Evolutionary conservation across 2,797 vertebrate species (phyloP).

Genomic region (Hypotaenidia philippensis): DNA sequence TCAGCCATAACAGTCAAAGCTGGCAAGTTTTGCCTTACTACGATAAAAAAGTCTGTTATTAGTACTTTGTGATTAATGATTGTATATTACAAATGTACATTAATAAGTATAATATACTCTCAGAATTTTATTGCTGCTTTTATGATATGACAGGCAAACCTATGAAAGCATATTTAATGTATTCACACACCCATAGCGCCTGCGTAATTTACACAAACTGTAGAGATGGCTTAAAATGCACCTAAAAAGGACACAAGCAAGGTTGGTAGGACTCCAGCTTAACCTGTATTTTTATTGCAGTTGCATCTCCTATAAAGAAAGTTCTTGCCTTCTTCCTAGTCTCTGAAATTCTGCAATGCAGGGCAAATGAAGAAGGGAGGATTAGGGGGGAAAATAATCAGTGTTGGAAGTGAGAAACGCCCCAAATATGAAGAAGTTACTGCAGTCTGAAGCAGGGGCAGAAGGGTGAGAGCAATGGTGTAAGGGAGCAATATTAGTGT

Average conservation of each 20-base stretch:
- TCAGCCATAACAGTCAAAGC: conserved; percentile 74
- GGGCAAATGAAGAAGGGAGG: not conserved
- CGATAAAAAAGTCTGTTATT: conserved; percentile 76
- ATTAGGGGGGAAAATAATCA: rapidly evolving
- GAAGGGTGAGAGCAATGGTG: not conserved
- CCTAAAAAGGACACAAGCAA: not conserved
- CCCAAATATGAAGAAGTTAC: not conserved
- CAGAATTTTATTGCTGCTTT: conserved; percentile 56
- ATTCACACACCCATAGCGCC: not conserved
- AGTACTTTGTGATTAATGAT: conserved; percentile 79
- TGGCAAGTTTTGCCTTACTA: conserved; percentile 75
- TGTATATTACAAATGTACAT: conserved; percentile 62
- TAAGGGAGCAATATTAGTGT: not conserved
- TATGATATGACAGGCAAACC: conserved; percentile 55
- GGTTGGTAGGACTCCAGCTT: not conserved
- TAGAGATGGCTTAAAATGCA: conserved; percentile 17
- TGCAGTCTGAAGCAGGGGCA: not conserved
- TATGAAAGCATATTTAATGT: conserved; percentile 40
- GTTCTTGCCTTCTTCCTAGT: not conserved
- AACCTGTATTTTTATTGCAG: not conserved
- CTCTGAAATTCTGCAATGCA: not conserved
- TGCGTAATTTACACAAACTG: conserved; percentile 42
- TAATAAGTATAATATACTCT: conserved; percentile 75
- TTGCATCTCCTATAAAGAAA: not conserved
- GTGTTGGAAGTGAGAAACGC: not conserved